Conservation (phyloP, 2,888 invertebrate species). For the Octodonta nipae region DNA sequence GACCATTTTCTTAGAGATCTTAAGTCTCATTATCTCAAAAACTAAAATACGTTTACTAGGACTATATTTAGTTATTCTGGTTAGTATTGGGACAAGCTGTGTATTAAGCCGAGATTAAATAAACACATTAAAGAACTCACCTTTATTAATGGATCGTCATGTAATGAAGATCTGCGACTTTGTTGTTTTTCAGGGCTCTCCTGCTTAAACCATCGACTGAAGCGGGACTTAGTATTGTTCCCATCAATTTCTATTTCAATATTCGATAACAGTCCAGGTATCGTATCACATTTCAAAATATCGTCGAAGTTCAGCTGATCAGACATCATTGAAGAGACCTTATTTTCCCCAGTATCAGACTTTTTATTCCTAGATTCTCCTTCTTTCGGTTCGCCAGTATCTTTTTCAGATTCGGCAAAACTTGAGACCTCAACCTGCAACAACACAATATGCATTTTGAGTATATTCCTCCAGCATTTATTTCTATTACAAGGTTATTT, state of each 20-base stretch:
- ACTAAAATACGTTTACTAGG: too few species aligned
- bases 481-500: too few species aligned
- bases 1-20: too few species aligned
- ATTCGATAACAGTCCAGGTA: constrained; percentile 54
- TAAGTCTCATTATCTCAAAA: too few species aligned
- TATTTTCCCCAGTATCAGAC: constrained; percentile 2
- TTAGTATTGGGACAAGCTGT: too few species aligned
- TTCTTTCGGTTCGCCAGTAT: constrained; percentile 8
- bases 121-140: too few species aligned
- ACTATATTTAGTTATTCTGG: not conserved
- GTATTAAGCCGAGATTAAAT: too few species aligned
- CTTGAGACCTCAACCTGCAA: too few species aligned
- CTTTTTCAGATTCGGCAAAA: too few species aligned
- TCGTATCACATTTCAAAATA: constrained; percentile 66
- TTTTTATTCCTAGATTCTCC: constrained; percentile 10
- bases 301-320: constrained; percentile 63
- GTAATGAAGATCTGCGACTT: constrained; percentile 42
- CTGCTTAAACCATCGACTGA: constrained; percentile 69
- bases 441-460: too few species aligned
- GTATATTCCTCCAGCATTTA: too few species aligned
- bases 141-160: too few species aligned
- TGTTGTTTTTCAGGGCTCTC: constrained; percentile 41
- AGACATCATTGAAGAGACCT: constrained; percentile 7
- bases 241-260: constrained; percentile 48
- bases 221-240: constrained; percentile 50